phyloP scores from a whole-genome alignment of 1,140 invertebrate species.

The Cyclina sinensis region DNA sequence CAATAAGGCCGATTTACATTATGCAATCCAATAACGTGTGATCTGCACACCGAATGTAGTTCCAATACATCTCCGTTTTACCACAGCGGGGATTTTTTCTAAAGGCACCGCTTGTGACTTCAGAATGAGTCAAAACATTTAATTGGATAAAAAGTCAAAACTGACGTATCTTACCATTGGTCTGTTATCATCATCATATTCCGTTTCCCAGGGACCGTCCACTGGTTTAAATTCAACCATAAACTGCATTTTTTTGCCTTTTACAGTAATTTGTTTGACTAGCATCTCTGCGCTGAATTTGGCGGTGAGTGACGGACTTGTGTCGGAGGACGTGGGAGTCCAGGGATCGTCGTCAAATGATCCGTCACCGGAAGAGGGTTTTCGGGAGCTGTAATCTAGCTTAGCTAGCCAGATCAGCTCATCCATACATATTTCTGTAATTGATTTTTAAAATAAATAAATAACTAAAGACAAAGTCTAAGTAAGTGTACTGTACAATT shows the following conservation, averaged over 20 bases:
- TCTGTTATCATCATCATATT: constrained; percentile 45
- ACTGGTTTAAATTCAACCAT: constrained; percentile 56
- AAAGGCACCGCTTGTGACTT: no score
- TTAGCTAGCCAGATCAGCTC: neutral
- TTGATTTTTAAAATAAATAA: no score
- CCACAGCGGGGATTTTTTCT: no score
- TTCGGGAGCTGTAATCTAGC: constrained; percentile 27
- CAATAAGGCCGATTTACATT: no score
- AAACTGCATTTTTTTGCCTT: constrained; percentile 16
- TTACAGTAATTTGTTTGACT: constrained; percentile 40
- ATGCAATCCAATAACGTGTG: no score
- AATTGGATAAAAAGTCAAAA: neutral
- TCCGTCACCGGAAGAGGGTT: constrained; percentile 54
- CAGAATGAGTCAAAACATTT: no score
- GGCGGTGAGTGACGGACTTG: constrained; percentile 37
- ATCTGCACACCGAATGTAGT: no score
- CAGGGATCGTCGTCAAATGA: constrained; percentile 46
- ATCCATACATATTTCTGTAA: constrained; percentile 60
- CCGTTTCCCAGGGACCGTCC: constrained; percentile 39
- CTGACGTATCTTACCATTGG: constrained; percentile 43
- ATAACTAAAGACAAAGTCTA: no score
- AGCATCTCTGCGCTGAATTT: constrained; percentile 59
- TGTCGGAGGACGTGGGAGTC: constrained; percentile 37
- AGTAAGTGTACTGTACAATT: no score
- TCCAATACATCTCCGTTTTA: no score